These are phyloP conservation scores for Poeciliopsis infans DNA, from an alignment of 2,797 vertebrate species.

Conservation along the genomic window DNA sequence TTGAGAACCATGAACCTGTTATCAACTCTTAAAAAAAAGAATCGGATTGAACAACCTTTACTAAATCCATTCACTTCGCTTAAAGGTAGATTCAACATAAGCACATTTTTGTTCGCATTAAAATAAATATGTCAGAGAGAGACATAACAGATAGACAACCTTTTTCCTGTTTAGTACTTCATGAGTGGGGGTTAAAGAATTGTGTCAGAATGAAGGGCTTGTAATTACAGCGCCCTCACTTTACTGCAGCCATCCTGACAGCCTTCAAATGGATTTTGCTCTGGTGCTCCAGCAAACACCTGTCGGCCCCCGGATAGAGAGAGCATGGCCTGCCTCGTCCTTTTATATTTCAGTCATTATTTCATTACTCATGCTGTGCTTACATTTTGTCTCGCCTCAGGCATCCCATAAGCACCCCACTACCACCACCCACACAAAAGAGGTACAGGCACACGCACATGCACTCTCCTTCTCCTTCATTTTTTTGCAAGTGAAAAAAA, in stretches of 20 bases:
- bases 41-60: neutral
- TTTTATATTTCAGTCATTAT: constrained; percentile 79
- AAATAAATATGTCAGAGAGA: constrained; percentile 4
- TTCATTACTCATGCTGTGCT: constrained; percentile 79
- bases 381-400: constrained; percentile 71
- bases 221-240: constrained; percentile 66
- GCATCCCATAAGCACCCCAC: constrained; percentile 53
- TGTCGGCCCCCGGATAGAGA: constrained; percentile 67
- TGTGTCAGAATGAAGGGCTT: constrained; percentile 38
- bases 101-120: neutral
- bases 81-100: constrained; percentile 12
- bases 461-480: constrained; percentile 13
- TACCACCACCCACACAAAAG: constrained; percentile 32
- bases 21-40: neutral
- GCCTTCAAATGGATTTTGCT: constrained; percentile 70
- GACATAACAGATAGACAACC: constrained; percentile 9
- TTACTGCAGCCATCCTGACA: constrained; percentile 53
- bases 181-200: constrained; percentile 26
- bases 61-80: constrained; percentile 20
- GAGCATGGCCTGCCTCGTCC: constrained; percentile 53
- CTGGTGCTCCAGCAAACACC: constrained; percentile 66
- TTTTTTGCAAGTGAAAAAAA: constrained; percentile 31
- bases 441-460: neutral
- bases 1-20: neutral
- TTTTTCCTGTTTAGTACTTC: constrained; percentile 23